Percentiles rank a stretch among this genome's conserved stretches.
These are phyloP conservation scores for Bombycilla garrulus DNA, from an alignment of 2,113 vertebrate species.

Conservation along the genomic window DNA sequence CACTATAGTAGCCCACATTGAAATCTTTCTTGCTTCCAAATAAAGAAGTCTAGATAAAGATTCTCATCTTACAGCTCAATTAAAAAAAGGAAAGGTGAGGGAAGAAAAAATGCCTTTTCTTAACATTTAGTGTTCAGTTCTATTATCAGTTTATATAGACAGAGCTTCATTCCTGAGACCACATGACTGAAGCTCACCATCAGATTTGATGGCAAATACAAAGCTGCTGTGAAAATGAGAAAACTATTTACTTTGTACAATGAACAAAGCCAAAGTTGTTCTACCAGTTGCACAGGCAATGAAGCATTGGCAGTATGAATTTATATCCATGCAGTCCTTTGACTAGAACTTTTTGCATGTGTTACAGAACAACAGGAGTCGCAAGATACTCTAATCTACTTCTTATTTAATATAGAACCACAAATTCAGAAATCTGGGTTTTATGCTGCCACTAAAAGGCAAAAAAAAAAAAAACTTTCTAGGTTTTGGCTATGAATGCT, in stretches of 20 bases:
- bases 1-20: not conserved
- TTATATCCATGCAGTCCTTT: not conserved
- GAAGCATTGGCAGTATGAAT: constrained; percentile 2
- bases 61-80: not conserved
- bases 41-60: not conserved
- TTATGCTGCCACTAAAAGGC: not conserved
- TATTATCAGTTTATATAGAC: not conserved
- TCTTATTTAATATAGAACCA: not conserved
- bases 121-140: not conserved
- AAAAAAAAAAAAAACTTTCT: not conserved
- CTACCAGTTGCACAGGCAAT: constrained; percentile 2
- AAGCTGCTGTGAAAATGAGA: not conserved
- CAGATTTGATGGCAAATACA: constrained; percentile 10
- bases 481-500: not conserved
- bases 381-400: not conserved
- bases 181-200: not conserved
- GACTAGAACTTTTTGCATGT: not conserved
- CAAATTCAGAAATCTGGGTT: not conserved
- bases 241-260: not conserved
- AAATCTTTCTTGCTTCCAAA: not conserved
- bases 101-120: not conserved
- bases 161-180: not conserved
- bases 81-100: not conserved
- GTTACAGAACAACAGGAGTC: not conserved
- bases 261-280: constrained; percentile 19